A percentile compares a stretch with the other conserved stretches of the same genome.
These are phyloP conservation scores for Achlya flavicornis DNA, from an alignment of 2,888 invertebrate species.

Conservation along the genomic window DNA sequence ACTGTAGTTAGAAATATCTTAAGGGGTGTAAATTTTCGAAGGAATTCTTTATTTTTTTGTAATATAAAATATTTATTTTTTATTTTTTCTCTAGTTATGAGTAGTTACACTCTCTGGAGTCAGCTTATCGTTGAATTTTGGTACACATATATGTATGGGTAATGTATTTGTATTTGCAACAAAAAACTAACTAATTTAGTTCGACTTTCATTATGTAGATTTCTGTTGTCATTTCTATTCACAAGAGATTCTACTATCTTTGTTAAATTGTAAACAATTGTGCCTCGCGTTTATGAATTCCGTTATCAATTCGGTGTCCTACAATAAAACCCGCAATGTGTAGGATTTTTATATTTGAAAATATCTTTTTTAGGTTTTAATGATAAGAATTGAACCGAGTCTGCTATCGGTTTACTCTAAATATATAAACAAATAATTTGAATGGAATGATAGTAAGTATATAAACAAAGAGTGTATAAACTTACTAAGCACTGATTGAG, in stretches of 20 bases:
- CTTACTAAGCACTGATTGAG: slow-evolving; percentile 73
- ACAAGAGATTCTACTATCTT: background rate
- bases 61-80: too few species aligned
- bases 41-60: too few species aligned
- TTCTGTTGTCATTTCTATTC: too few species aligned
- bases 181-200: too few species aligned
- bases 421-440: slow-evolving; percentile 5
- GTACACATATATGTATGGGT: too few species aligned
- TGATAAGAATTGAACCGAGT: slow-evolving; percentile 16
- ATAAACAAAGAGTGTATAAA: slow-evolving; percentile 13
- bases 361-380: slow-evolving; percentile 5
- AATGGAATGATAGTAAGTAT: slow-evolving; percentile 1
- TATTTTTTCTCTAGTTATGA: too few species aligned
- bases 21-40: too few species aligned
- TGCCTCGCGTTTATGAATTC: background rate
- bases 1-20: too few species aligned
- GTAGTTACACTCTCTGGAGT: too few species aligned
- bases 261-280: background rate
- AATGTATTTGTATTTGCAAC: too few species aligned
- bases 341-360: background rate
- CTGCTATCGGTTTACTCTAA: slow-evolving; percentile 3
- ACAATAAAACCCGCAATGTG: background rate
- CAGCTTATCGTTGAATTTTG: too few species aligned
- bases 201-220: too few species aligned
- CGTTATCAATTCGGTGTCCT: slow-evolving; percentile 7